Percentiles rank a stretch among this genome's conserved stretches.
phyloP scores from a whole-genome alignment of 1,140 invertebrate species.

The Tetramorium simillimum region DNA sequence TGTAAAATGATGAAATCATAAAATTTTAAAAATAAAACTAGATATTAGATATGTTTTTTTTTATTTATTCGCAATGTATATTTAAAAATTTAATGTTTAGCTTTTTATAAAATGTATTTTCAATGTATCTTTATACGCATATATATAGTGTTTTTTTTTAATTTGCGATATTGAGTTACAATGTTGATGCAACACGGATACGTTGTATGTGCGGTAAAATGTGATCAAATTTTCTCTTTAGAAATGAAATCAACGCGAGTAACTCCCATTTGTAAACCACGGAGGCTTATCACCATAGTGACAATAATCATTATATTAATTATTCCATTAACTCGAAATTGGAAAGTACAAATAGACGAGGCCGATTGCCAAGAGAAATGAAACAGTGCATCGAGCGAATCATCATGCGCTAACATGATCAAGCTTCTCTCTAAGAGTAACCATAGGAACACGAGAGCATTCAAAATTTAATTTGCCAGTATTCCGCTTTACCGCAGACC shows the following conservation, averaged over 20 bases:
- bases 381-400: neutral
- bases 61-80: neutral
- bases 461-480: slow-evolving; percentile 43
- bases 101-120: neutral
- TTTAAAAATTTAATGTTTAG: neutral
- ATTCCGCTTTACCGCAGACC: slow-evolving; percentile 24
- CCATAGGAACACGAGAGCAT: neutral
- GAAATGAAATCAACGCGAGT: neutral
- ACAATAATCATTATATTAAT: slow-evolving; percentile 28
- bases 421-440: slow-evolving; percentile 1
- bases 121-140: neutral
- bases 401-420: neutral
- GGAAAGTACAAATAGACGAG: neutral
- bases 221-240: neutral
- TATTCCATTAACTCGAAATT: neutral
- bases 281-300: neutral
- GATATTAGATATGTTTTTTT: neutral
- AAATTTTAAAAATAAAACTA: neutral
- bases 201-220: neutral
- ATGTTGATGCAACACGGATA: neutral
- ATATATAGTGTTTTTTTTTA: neutral
- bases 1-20: neutral
- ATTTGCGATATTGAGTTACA: neutral
- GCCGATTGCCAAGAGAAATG: neutral
- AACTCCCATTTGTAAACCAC: neutral